These are phyloP conservation scores for Drosophila quadrilineata DNA, from an alignment of 1,140 invertebrate species.

Conservation along the genomic window DNA sequence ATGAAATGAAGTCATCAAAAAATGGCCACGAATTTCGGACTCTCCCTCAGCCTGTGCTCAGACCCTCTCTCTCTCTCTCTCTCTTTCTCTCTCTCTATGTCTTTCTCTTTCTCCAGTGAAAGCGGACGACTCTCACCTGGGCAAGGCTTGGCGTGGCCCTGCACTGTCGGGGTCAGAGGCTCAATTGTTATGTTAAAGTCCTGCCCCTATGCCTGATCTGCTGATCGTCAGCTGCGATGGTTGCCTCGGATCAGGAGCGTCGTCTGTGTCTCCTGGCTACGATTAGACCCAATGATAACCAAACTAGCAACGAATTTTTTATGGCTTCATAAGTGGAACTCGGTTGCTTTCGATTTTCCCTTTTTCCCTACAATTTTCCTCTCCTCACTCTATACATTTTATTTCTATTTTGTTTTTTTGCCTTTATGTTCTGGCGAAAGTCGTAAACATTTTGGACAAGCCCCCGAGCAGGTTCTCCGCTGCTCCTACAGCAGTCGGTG, in stretches of 20 bases:
- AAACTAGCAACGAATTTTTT: constrained; percentile 46
- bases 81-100: no score
- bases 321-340: constrained; percentile 78
- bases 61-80: no score
- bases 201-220: constrained; percentile 28
- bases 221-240: constrained; percentile 47
- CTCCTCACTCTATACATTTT: no score
- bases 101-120: no score
- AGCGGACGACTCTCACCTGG: constrained; percentile 48
- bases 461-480: constrained; percentile 10
- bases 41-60: not conserved
- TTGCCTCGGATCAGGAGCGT: constrained; percentile 18
- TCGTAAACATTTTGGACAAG: constrained; percentile 70
- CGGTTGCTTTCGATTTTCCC: constrained; percentile 61
- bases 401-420: no score
- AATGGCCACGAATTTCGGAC: constrained; percentile 44
- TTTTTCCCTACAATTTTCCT: constrained; percentile 52
- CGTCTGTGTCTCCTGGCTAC: constrained; percentile 36
- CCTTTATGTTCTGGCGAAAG: constrained; percentile 75
- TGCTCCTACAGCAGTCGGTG: not conserved
- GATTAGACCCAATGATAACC: constrained; percentile 50
- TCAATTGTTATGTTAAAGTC: constrained; percentile 10
- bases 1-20: constrained; percentile 64
- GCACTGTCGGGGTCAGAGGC: not conserved
- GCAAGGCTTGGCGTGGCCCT: no score